Evolutionary conservation across 2,113 vertebrate genomes (phyloP).

Genomic region (Phaetusa simplex): DNA sequence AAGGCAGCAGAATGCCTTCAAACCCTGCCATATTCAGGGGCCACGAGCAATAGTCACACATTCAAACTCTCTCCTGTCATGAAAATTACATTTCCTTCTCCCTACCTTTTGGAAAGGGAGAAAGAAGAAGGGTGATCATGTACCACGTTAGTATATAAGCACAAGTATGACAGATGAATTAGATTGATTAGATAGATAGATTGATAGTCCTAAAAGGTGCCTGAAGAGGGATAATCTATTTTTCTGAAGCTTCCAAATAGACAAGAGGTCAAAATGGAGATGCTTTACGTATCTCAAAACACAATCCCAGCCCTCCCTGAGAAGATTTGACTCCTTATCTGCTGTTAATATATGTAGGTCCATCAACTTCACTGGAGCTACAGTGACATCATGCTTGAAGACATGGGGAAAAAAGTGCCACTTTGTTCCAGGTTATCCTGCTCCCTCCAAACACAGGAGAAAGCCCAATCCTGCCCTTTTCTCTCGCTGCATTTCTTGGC

Average conservation of each 20-base stretch:
- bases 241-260: background rate
- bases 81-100: slow-evolving; percentile 16
- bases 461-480: background rate
- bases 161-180: background rate
- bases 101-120: background rate
- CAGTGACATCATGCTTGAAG: background rate
- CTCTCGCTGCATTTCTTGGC: background rate
- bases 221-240: background rate
- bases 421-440: background rate
- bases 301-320: background rate
- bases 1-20: slow-evolving; percentile 56
- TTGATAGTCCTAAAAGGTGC: background rate
- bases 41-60: background rate
- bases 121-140: background rate
- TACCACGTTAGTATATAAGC: background rate
- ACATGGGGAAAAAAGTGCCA: background rate
- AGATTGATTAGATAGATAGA: background rate
- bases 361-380: background rate
- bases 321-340: background rate
- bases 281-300: background rate
- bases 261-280: background rate
- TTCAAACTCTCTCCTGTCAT: background rate
- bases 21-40: slow-evolving; percentile 17
- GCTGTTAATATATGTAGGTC: background rate
- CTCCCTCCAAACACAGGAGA: background rate